Conservation (phyloP, 30 jellyfish, hydroid and myxozoan genomes). For the Chrysaora quinquecirrha region DNA sequence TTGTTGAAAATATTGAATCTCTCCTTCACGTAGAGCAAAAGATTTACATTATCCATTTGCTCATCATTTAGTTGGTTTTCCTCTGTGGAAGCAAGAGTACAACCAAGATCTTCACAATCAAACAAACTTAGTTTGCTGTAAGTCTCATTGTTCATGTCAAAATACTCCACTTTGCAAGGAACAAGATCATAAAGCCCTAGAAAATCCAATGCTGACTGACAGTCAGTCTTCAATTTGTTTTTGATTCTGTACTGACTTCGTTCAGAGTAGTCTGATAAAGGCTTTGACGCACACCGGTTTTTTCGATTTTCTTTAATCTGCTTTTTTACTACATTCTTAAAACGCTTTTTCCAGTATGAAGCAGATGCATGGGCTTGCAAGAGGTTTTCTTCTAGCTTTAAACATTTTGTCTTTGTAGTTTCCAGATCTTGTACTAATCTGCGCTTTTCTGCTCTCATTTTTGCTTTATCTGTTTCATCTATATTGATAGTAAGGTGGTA, state of each 20-base stretch:
- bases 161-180: not conserved
- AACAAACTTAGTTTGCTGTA: not conserved
- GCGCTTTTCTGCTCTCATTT: not conserved
- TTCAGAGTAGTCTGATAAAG: not conserved
- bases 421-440: not conserved
- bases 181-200: not conserved
- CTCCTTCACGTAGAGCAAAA: not conserved
- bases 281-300: not conserved
- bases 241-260: not conserved
- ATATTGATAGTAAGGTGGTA: not conserved
- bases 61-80: not conserved
- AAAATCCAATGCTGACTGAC: not conserved
- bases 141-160: not conserved
- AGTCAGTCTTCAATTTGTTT: not conserved
- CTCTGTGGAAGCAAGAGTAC: not conserved
- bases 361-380: slow-evolving; percentile 3
- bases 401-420: not conserved
- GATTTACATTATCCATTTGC: not conserved
- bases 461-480: not conserved
- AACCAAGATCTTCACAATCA: not conserved
- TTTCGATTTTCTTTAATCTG: not conserved
- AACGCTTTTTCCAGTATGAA: not conserved
- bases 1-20: too few relatives aligned
- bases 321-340: not conserved
- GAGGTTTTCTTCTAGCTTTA: not conserved